These are phyloP conservation scores for Agonopterix alstromeriana DNA, from an alignment of 2,888 invertebrate genomes.

Conservation along the genomic window DNA sequence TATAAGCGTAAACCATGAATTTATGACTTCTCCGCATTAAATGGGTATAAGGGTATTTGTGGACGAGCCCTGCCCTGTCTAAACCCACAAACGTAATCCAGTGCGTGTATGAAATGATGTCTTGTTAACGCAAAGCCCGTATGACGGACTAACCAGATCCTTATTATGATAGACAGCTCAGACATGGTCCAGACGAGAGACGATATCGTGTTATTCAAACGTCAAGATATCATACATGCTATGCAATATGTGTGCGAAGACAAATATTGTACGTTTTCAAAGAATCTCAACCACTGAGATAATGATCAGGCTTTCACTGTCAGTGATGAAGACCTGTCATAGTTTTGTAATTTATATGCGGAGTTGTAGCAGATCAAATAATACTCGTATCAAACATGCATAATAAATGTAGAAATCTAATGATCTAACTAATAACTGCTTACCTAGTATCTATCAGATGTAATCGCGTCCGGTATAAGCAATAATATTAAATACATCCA, in stretches of 20 bases:
- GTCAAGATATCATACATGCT: not conserved
- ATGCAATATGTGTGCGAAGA: not conserved
- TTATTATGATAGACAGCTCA: slow-evolving; percentile 57
- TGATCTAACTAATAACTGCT: slow-evolving; percentile 24
- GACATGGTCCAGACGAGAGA: slow-evolving; percentile 31
- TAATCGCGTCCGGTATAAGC: slow-evolving; percentile 24
- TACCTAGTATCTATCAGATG: slow-evolving; percentile 21
- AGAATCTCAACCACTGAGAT: too few species aligned
- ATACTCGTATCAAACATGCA: slow-evolving; percentile 6
- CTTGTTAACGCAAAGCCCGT: slow-evolving; percentile 26
- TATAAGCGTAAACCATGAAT: too few species aligned
- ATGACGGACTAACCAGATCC: slow-evolving; percentile 27
- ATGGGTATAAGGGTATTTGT: too few species aligned
- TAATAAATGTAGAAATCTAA: slow-evolving; percentile 22
- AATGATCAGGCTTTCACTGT: too few species aligned
- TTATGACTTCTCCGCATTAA: too few species aligned
- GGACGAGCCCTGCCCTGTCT: too few species aligned
- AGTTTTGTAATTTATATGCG: too few species aligned
- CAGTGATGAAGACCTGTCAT: too few species aligned
- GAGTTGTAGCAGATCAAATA: slow-evolving; percentile 12
- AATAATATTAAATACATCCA: slow-evolving; percentile 3
- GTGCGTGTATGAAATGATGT: slow-evolving; percentile 14
- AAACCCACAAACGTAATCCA: not conserved
- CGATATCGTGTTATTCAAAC: slow-evolving; percentile 11
- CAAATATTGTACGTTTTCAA: too few species aligned